Percentiles rank a stretch among this genome's conserved stretches.
These are phyloP conservation scores for Andrena cerasifolii DNA, from an alignment of 1,140 invertebrate genomes.

Conservation along the genomic window DNA sequence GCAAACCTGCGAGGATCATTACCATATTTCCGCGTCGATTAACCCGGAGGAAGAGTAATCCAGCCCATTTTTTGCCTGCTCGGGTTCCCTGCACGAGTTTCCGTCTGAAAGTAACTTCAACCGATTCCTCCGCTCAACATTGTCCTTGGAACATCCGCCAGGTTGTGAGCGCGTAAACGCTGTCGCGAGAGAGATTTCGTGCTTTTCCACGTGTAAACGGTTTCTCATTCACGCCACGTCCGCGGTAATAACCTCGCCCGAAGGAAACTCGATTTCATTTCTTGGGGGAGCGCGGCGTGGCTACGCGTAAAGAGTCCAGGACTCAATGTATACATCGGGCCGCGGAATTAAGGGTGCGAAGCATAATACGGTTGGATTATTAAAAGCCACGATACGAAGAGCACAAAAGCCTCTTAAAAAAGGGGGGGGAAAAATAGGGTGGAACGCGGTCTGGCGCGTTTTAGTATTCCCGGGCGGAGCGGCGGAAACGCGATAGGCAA, in stretches of 20 bases:
- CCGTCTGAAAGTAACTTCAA: no score
- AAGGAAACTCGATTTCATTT: no score
- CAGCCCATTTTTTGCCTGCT: not conserved
- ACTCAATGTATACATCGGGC: not conserved
- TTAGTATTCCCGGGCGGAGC: conserved; percentile 32
- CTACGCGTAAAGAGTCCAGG: conserved; percentile 3
- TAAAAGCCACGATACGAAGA: conserved; percentile 26
- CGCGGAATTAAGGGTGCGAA: conserved; percentile 13
- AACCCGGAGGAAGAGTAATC: no score
- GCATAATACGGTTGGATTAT: conserved; percentile 24
- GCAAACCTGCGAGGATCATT: not conserved
- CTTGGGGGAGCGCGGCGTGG: no score
- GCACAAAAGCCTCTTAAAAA: not conserved
- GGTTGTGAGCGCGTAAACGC: no score
- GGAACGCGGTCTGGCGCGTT: not conserved
- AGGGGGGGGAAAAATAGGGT: conserved; percentile 13
- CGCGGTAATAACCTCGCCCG: no score
- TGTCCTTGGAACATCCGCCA: no score
- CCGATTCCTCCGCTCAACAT: no score
- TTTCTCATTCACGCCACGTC: no score
- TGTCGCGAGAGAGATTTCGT: not conserved
- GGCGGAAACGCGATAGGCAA: conserved; percentile 51
- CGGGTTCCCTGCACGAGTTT: no score
- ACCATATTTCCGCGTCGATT: conserved; percentile 1
- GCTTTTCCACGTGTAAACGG: not conserved